Evolutionary conservation across 1,140 invertebrate species (phyloP).

Genomic region (Galleria mellonella): DNA sequence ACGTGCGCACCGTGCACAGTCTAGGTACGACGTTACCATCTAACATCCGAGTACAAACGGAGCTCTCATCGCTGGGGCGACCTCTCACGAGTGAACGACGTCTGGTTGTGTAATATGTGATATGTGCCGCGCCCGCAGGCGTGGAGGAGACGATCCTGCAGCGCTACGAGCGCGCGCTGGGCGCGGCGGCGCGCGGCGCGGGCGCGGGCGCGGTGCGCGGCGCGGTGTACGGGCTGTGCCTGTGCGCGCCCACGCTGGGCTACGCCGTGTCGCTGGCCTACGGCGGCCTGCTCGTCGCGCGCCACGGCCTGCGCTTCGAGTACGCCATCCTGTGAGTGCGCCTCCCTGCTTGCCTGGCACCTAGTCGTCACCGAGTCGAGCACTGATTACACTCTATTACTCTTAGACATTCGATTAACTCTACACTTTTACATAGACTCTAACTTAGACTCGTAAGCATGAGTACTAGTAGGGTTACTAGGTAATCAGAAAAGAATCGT

Average conservation of each 20-base stretch:
- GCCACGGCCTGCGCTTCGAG: conserved; percentile 78
- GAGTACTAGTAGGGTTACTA: too few relatives aligned
- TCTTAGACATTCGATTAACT: too few relatives aligned
- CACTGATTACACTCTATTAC: too few relatives aligned
- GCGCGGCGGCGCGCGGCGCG: conserved; percentile 62
- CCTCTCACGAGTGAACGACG: too few relatives aligned
- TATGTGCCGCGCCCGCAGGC: too few relatives aligned
- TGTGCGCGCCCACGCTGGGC: conserved; percentile 82
- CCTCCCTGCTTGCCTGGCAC: too few relatives aligned
- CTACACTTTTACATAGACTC: too few relatives aligned
- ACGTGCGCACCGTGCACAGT: conserved; percentile 86
- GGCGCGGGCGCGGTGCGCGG: conserved; percentile 76
- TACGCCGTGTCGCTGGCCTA: conserved; percentile 84
- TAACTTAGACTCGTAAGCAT: too few relatives aligned
- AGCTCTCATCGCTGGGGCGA: too few relatives aligned
- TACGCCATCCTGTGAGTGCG: conserved; percentile 82
- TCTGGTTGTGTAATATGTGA: too few relatives aligned
- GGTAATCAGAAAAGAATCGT: too few relatives aligned
- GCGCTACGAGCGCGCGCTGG: conserved; percentile 72
- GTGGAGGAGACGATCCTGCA: conserved; percentile 75
- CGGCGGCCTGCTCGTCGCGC: conserved; percentile 81
- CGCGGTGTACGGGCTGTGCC: conserved; percentile 81
- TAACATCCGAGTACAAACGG: not conserved
- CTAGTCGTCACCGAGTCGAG: too few relatives aligned
- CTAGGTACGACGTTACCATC: conserved; percentile 75